Percentiles rank a stretch among this genome's conserved stretches.
Conservation (phyloP, 2,797 vertebrate species). For the Heliangelus exortis region DNA sequence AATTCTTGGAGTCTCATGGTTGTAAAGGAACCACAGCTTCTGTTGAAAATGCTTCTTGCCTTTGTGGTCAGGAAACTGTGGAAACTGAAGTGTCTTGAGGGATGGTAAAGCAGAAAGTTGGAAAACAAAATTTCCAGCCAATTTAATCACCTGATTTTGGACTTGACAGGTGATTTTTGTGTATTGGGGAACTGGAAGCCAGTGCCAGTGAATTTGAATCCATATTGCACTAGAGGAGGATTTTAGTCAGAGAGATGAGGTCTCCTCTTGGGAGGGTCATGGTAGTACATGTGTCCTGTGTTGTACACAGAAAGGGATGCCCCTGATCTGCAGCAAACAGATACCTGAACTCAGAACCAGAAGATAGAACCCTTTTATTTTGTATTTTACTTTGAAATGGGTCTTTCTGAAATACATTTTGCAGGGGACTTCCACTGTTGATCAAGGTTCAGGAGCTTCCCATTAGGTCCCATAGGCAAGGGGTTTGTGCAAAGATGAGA, state of each 20-base stretch:
- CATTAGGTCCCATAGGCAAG: neutral
- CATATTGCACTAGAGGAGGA: neutral
- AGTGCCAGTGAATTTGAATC: neutral
- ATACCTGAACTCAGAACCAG: neutral
- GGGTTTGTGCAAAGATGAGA: neutral
- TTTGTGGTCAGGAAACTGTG: neutral
- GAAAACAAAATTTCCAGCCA: neutral
- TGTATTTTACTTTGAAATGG: neutral
- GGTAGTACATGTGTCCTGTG: accelerated
- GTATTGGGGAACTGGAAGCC: neutral
- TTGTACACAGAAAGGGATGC: neutral
- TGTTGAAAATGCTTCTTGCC: neutral
- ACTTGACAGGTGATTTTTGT: neutral
- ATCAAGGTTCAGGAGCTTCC: neutral
- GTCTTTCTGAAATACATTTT: neutral
- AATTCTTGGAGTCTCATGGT: neutral
- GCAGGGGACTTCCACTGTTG: neutral
- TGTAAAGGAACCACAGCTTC: neutral
- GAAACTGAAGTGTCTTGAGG: neutral
- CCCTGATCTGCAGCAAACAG: neutral
- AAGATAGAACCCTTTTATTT: neutral
- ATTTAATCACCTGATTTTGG: neutral
- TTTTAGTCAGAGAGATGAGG: neutral
- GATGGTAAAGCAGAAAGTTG: neutral
- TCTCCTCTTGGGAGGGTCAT: neutral